Percentiles rank a stretch among this genome's conserved stretches.
phyloP scores from a whole-genome alignment of 2,797 vertebrate genomes.

The Rhincodon typus region DNA sequence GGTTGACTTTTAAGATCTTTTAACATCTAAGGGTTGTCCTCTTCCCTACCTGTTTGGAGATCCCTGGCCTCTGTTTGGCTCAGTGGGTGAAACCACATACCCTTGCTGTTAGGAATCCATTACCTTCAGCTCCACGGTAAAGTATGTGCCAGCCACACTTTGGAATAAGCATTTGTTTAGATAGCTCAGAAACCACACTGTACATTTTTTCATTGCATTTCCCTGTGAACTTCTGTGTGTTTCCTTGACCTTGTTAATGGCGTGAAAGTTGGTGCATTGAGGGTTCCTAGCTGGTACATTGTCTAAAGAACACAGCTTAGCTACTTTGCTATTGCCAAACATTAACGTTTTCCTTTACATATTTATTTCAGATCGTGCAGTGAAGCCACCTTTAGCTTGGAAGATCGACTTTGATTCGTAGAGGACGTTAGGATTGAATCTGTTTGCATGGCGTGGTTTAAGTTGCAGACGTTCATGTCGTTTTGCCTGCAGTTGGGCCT shows the following conservation, averaged over 20 bases:
- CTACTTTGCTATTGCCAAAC: background rate
- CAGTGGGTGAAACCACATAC: background rate
- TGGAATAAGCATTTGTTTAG: background rate
- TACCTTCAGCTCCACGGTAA: background rate
- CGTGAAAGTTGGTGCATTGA: no score
- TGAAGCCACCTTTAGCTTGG: conserved; percentile 62
- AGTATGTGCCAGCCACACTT: background rate
- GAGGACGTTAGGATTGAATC: conserved; percentile 70
- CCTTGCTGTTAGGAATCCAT: background rate
- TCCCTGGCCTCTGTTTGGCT: background rate
- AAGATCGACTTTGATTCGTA: conserved; percentile 59
- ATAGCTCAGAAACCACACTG: background rate
- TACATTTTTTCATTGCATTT: background rate
- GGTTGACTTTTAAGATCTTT: background rate
- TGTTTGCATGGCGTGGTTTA: conserved; percentile 94
- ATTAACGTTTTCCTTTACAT: conserved; percentile 44
- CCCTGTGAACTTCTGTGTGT: background rate
- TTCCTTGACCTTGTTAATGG: background rate
- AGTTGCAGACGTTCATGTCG: conserved; percentile 74
- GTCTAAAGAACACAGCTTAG: background rate
- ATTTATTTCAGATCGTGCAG: conserved; percentile 64
- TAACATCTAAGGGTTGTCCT: background rate
- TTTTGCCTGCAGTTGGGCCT: conserved; percentile 90
- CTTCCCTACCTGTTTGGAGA: background rate
- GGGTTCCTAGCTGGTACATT: background rate